phyloP scores from a whole-genome alignment of 2,113 vertebrate species.

The Irena cyanogastra region DNA sequence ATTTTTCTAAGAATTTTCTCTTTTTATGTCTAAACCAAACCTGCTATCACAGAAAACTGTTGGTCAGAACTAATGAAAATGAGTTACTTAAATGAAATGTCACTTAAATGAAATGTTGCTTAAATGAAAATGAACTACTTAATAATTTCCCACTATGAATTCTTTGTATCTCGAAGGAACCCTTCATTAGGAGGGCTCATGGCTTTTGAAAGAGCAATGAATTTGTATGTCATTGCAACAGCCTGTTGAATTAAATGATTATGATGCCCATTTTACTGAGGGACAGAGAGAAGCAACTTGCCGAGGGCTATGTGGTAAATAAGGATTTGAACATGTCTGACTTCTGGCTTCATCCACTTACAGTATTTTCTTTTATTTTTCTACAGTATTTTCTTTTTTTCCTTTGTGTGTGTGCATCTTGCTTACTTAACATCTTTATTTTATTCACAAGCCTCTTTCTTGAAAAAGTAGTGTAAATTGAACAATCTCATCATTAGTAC shows the following conservation, averaged over 20 bases:
- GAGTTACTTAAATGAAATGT: neutral
- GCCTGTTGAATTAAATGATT: conserved; percentile 15
- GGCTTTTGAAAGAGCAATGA: conserved; percentile 7
- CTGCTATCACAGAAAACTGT: neutral
- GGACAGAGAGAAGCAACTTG: neutral
- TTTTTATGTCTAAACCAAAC: neutral
- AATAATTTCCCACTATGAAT: neutral
- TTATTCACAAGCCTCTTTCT: neutral
- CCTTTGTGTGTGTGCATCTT: neutral
- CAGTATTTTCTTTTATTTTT: neutral
- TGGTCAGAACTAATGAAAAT: conserved; percentile 32
- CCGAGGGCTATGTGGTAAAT: neutral
- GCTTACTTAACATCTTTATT: neutral
- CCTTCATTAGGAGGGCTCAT: neutral
- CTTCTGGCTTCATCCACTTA: neutral
- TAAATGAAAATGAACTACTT: neutral
- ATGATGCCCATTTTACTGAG: neutral
- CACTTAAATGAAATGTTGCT: neutral
- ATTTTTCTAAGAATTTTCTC: neutral
- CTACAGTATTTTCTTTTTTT: neutral
- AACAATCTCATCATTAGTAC: neutral
- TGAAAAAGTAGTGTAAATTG: neutral
- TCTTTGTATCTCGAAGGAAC: neutral
- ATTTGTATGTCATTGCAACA: neutral
- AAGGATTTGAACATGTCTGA: neutral